phyloP scores from a whole-genome alignment of 2,113 vertebrate genomes.

The Pelusios castaneus region DNA sequence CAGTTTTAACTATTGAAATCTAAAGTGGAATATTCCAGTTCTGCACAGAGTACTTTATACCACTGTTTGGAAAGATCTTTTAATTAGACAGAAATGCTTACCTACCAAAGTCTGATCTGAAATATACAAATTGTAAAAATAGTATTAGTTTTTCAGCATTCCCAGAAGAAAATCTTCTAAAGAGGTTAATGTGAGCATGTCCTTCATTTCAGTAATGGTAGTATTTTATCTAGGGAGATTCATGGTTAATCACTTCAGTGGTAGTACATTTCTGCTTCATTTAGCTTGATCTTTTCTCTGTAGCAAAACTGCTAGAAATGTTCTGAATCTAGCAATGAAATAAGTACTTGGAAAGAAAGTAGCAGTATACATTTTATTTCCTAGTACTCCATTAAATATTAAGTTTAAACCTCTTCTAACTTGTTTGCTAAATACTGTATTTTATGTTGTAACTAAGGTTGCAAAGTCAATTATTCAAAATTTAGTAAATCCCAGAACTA shows the following conservation, averaged over 20 bases:
- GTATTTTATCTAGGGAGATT: slow-evolving; percentile 7
- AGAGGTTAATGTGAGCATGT: neutral
- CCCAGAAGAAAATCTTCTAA: slow-evolving; percentile 16
- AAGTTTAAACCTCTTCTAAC: neutral
- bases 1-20: too few species aligned
- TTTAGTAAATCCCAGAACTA: too few species aligned
- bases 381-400: neutral
- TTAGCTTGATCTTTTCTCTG: too few species aligned
- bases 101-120: neutral
- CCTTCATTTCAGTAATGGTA: slow-evolving; percentile 7
- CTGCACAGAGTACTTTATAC: neutral
- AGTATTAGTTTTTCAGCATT: neutral
- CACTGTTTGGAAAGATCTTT: slow-evolving; percentile 4
- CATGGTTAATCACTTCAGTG: slow-evolving; percentile 12
- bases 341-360: too few species aligned
- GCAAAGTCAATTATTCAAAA: too few species aligned
- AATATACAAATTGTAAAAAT: neutral
- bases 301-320: too few species aligned
- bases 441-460: neutral
- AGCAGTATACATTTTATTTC: neutral
- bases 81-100: slow-evolving; percentile 27
- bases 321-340: too few species aligned
- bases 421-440: neutral
- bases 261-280: neutral
- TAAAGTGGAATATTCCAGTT: too few species aligned